Conservation (phyloP, 2,797 vertebrate genomes). For the Rhyacichthys aspro region DNA sequence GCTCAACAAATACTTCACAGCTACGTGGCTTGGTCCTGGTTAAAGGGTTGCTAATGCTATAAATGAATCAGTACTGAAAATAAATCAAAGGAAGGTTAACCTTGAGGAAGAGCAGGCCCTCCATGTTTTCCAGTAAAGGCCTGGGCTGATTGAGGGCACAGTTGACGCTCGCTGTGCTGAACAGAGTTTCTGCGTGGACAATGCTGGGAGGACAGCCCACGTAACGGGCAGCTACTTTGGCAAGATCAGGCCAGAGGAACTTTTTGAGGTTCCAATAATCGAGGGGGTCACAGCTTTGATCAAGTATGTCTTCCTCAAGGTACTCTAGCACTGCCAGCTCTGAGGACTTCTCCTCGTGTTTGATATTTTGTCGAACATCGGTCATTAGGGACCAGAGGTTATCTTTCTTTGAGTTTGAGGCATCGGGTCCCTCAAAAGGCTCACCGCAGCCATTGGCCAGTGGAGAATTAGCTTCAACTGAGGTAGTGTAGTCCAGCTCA, state of each 20-base stretch:
- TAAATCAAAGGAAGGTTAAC: conserved; percentile 98
- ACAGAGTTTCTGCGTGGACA: conserved; percentile 92
- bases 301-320: conserved; percentile 96
- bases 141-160: conserved; percentile 89
- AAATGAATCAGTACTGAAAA: conserved; percentile 93
- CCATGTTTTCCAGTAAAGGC: conserved; percentile 92
- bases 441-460: conserved; percentile 86
- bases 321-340: conserved; percentile 93
- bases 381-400: conserved; percentile 95
- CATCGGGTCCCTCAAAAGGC: conserved; percentile 76
- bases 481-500: conserved; percentile 94
- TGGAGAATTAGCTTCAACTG: conserved; percentile 77
- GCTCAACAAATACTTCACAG: conserved; percentile 73
- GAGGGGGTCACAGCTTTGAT: conserved; percentile 98
- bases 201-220: conserved; percentile 95
- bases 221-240: conserved; percentile 93
- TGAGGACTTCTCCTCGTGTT: conserved; percentile 87
- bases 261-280: conserved; percentile 98
- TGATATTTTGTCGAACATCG: conserved; percentile 87
- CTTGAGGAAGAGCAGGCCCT: conserved; percentile 97
- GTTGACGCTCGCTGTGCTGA: conserved; percentile 90
- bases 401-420: conserved; percentile 78
- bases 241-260: conserved; percentile 92
- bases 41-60: conserved; percentile 70
- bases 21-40: conserved; percentile 78